Percentiles rank a stretch among this genome's conserved stretches.
Evolutionary conservation across 2,888 invertebrate species (phyloP).

Genomic region (Agonopterix subpropinquella): DNA sequence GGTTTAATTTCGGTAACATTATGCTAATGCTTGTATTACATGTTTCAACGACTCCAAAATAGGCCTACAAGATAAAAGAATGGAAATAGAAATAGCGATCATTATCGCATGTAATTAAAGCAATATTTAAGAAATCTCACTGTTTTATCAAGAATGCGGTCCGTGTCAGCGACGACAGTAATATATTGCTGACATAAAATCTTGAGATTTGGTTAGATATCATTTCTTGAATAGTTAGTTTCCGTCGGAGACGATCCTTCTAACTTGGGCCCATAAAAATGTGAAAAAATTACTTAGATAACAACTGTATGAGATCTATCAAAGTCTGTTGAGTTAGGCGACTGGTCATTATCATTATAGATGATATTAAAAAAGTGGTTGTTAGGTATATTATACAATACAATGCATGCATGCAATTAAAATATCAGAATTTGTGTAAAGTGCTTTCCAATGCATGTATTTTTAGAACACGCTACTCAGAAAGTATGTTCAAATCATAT

Average conservation of each 20-base stretch:
- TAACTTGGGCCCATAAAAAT: constrained; percentile 49
- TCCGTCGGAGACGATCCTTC: constrained; percentile 48
- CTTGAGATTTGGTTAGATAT: constrained; percentile 64
- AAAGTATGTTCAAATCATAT: constrained; percentile 25
- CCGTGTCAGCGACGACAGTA: constrained; percentile 54
- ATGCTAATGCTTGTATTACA: constrained; percentile 23
- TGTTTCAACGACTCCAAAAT: constrained; percentile 28
- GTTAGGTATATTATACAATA: too few species aligned
- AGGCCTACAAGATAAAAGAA: constrained; percentile 44
- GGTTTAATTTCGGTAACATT: constrained; percentile 13
- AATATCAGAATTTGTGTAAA: not conserved
- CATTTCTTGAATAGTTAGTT: constrained; percentile 61
- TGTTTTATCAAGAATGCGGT: constrained; percentile 56
- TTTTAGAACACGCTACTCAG: not conserved
- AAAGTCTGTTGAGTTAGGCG: constrained; percentile 39
- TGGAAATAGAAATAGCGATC: constrained; percentile 57
- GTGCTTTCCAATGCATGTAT: not conserved
- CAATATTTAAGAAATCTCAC: constrained; percentile 63
- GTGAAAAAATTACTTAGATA: constrained; percentile 61
- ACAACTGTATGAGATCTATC: constrained; percentile 51
- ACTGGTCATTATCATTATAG: constrained; percentile 13
- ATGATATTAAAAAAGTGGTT: too few species aligned
- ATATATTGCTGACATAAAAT: constrained; percentile 70
- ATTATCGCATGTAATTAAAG: constrained; percentile 65
- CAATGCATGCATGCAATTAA: too few species aligned